These are phyloP conservation scores for Teleopsis dalmanni DNA, from an alignment of 1,140 invertebrate species.

Conservation along the genomic window DNA sequence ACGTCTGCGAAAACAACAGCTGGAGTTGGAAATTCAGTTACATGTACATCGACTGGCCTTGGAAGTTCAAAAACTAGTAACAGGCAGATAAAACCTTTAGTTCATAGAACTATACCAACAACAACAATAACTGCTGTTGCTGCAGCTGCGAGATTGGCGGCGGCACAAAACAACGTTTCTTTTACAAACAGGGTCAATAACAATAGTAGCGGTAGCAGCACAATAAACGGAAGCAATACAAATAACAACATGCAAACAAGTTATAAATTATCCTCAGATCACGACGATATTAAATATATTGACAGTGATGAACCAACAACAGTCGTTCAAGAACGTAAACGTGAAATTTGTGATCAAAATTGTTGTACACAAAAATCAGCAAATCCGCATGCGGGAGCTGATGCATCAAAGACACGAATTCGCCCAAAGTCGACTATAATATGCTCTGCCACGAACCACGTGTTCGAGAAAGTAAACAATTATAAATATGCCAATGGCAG, in stretches of 20 bases:
- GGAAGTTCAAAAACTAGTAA: not conserved
- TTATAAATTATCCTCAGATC: constrained; percentile 12
- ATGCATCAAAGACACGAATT: constrained; percentile 8
- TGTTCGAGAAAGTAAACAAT: constrained; percentile 30
- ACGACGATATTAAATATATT: constrained; percentile 40
- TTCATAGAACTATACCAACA: constrained; percentile 2
- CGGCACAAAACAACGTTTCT: constrained; percentile 6
- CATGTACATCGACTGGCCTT: too few species aligned
- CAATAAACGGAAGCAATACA: not conserved
- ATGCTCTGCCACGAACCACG: constrained; percentile 10
- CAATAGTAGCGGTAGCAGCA: not conserved
- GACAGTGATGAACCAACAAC: constrained; percentile 36
- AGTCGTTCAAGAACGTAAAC: not conserved
- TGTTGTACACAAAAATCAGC: constrained; percentile 4
- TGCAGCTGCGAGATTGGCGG: not conserved
- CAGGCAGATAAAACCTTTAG: constrained; percentile 3
- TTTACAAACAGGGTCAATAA: not conserved
- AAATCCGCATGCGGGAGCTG: not conserved
- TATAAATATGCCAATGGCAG: constrained; percentile 31
- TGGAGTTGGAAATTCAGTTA: not conserved
- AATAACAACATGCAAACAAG: constrained; percentile 15
- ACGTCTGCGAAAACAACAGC: constrained; percentile 1
- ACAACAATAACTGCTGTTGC: not conserved
- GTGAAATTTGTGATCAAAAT: constrained; percentile 4
- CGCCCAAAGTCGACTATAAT: constrained; percentile 39